These are phyloP conservation scores for Arbacia lixula DNA, from an alignment of 53 echinoderm and acorn worm genomes.

Conservation along the genomic window DNA sequence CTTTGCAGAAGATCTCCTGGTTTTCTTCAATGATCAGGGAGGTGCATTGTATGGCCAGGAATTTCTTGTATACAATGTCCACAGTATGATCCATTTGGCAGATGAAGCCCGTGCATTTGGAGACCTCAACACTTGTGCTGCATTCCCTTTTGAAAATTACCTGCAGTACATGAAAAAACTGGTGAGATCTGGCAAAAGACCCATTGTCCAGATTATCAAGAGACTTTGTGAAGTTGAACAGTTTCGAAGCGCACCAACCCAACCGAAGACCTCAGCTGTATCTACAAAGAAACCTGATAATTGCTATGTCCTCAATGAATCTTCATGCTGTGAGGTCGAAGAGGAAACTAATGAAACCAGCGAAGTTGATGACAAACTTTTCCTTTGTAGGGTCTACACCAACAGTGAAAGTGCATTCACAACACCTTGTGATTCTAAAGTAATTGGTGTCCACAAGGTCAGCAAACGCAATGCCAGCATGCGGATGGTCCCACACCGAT, in stretches of 20 bases:
- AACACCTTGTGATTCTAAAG: constrained; percentile 68
- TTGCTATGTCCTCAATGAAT: constrained; percentile 63
- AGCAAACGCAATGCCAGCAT: constrained; percentile 61
- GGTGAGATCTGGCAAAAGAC: constrained; percentile 67
- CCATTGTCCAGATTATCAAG: constrained; percentile 64
- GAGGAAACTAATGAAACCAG: constrained; percentile 62
- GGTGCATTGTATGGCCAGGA: constrained; percentile 68
- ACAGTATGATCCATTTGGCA: constrained; percentile 74
- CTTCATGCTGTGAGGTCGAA: constrained; percentile 71
- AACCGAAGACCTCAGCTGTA: constrained; percentile 42
- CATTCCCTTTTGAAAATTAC: constrained; percentile 81
- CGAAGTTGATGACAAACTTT: constrained; percentile 53
- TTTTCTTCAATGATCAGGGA: constrained; percentile 65
- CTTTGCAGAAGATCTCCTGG: constrained; percentile 65
- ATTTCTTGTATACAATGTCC: constrained; percentile 79
- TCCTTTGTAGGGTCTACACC: constrained; percentile 68
- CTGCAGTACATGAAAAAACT: constrained; percentile 69
- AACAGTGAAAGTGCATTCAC: constrained; percentile 65
- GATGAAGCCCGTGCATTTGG: constrained; percentile 70
- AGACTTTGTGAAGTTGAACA: constrained; percentile 61
- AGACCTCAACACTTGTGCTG: constrained; percentile 57
- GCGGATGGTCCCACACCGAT: constrained; percentile 52
- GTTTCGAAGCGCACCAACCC: constrained; percentile 22
- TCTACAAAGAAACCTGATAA: constrained; percentile 66
- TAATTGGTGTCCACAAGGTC: constrained; percentile 75